Percentiles rank a stretch among this genome's conserved stretches.
phyloP scores from a whole-genome alignment of 2,797 vertebrate species.

The Bufotes viridis region DNA sequence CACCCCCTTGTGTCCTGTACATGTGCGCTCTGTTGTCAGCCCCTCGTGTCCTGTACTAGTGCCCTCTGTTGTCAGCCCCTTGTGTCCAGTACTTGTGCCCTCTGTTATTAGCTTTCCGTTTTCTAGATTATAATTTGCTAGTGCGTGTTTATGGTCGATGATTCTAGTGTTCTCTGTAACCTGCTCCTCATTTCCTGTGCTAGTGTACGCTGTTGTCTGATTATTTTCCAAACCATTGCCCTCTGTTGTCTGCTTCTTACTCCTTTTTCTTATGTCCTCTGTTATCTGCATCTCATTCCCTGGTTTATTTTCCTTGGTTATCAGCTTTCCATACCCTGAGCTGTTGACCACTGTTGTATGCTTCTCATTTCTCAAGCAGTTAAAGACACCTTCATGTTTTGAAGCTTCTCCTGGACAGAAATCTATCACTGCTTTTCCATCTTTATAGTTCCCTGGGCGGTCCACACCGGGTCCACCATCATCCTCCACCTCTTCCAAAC shows the following conservation, averaged over 20 bases:
- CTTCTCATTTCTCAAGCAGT: not conserved
- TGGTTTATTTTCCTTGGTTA: not conserved
- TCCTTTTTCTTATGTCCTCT: not conserved
- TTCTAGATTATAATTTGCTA: not conserved
- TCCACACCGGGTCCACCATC: not conserved
- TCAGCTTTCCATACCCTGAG: not conserved
- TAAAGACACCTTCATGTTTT: not conserved
- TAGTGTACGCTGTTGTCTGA: not conserved
- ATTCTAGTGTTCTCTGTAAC: not conserved
- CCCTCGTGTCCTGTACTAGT: too few species aligned
- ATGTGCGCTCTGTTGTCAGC: too few species aligned
- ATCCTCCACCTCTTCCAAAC: not conserved
- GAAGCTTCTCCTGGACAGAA: not conserved
- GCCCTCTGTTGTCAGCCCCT: too few species aligned
- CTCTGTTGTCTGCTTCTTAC: not conserved
- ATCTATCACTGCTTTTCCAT: not conserved
- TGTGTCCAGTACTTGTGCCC: too few species aligned
- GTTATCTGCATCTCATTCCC: not conserved
- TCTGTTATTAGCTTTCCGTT: not conserved
- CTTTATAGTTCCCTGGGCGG: not conserved
- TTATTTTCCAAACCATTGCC: not conserved
- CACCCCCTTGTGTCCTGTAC: too few species aligned
- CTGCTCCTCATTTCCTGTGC: not conserved
- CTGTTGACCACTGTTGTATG: not conserved
- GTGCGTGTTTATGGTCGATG: not conserved